Evolutionary conservation across 53 echinoderm and acorn worm genomes (phyloP), one percentile per base, ranked within the genome.

Genomic region (Holothuria leucospilota): DNA sequence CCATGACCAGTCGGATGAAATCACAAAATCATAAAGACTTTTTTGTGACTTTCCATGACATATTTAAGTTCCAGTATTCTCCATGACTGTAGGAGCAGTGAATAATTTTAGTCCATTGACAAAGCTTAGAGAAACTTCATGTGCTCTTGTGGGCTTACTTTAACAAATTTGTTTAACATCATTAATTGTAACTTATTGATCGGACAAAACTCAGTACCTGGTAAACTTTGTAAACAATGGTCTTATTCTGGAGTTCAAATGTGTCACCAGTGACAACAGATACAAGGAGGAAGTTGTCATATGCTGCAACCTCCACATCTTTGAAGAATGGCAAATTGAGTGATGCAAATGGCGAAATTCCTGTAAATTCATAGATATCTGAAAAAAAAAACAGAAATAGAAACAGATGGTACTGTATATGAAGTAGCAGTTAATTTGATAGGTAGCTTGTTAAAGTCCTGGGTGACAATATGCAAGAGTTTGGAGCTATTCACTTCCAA

Each of bases 291-390:
- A 89, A 90, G 0, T 82, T 74, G 16, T 41, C 69, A 69, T 85
- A 82, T 23, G 34, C 23, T 15, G 93, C 84, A 13, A 73, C 46
- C 59, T 89, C 91, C 1, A 93, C 84, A 68, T 91, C 91, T 15
- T 87, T 85, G 62, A 85, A 89, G 25, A 63, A 75, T 8, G 89
- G 80, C 53, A 93, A 79, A 24, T 51, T 78, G 6, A 91, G 29
- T 13, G 63, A 82, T 7, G 87, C 62, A 8, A 91, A 39, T n/a
- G 41, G 28, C 14, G 49, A 53, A 51, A 91, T 70, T 3, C 28
- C 46, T 16, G n/a, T 14, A 60, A 95, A 81, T 46, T 91, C 87
- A 51, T 69, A 86, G 56, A 89, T 83, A 87, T 70, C 95, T 92
- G 59, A 15, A 27, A 26, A 20, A 27, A 30, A 53, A 60, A 10